A percentile compares a stretch with the other conserved stretches of the same genome.
Evolutionary conservation across 2,113 vertebrate species (phyloP).

Genomic region (Hypocryptadius cinnamomeus): DNA sequence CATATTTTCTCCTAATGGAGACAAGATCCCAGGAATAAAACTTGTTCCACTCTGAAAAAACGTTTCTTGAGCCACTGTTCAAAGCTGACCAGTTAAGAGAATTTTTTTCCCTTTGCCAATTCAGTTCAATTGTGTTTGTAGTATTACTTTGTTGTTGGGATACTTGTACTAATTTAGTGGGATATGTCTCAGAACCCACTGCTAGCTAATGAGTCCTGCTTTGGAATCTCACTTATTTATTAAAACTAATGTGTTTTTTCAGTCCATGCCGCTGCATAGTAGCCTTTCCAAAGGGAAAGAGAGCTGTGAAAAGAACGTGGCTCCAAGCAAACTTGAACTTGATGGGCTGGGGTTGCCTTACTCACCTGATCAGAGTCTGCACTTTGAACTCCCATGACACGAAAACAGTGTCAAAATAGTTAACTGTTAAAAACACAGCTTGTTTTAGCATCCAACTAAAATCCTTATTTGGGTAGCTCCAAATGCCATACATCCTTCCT

Average conservation of each 20-base stretch:
- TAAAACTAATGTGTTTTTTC: neutral
- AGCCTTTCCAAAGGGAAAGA: neutral
- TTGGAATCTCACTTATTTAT: neutral
- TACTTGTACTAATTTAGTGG: neutral
- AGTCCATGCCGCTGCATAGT: neutral
- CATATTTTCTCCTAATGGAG: neutral
- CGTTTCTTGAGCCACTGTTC: neutral
- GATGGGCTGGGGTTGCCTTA: neutral
- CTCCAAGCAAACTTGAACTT: neutral
- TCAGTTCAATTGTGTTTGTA: neutral
- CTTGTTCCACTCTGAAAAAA: neutral
- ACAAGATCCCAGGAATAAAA: neutral
- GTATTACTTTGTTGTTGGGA: neutral
- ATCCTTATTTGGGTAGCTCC: constrained; percentile 41
- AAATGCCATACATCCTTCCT: constrained; percentile 59
- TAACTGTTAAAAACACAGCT: constrained; percentile 15
- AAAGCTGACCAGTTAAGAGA: neutral
- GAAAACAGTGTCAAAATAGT: neutral
- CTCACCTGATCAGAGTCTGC: neutral
- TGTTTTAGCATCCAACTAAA: constrained; percentile 6
- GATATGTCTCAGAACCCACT: neutral
- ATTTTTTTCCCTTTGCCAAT: neutral
- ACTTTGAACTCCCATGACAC: neutral
- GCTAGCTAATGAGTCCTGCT: neutral
- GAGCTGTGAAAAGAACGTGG: neutral